Evolutionary conservation across 1,140 invertebrate species (phyloP).

Genomic region (Trialeurodes vaporariorum): DNA sequence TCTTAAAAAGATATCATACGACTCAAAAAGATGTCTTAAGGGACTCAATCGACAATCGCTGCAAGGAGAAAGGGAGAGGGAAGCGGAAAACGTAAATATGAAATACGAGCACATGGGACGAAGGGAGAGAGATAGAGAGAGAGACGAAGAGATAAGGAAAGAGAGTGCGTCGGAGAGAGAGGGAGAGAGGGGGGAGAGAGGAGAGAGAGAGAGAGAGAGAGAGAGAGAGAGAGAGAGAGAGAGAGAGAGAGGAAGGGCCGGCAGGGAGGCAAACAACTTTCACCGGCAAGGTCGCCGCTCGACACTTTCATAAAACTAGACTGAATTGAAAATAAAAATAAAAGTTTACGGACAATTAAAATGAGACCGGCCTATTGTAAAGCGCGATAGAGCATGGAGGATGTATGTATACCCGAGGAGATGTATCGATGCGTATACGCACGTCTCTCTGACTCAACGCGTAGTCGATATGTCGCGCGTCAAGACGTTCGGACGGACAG

Average conservation of each 20-base stretch:
- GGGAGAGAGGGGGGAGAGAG: not conserved
- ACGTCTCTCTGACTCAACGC: no score
- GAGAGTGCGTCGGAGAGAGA: not conserved
- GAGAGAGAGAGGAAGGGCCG: not conserved
- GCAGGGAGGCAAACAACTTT: not conserved
- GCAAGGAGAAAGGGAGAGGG: not conserved
- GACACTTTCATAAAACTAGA: not conserved
- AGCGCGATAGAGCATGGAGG: no score
- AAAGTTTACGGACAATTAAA: not conserved
- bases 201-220: not conserved
- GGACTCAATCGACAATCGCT: no score
- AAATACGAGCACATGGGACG: not conserved
- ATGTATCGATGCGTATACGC: no score
- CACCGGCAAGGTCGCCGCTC: not conserved
- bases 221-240: not conserved
- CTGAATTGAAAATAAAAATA: not conserved
- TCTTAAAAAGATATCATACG: no score
- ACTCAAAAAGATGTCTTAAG: no score
- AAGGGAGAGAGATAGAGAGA: not conserved
- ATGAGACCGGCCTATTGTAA: no score
- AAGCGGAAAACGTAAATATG: not conserved
- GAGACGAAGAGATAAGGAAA: not conserved
- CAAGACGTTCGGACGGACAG: no score
- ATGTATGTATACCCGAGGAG: no score
- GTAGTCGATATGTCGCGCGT: no score